phyloP scores from a whole-genome alignment of 2,888 invertebrate species.

The Tipula unca region DNA sequence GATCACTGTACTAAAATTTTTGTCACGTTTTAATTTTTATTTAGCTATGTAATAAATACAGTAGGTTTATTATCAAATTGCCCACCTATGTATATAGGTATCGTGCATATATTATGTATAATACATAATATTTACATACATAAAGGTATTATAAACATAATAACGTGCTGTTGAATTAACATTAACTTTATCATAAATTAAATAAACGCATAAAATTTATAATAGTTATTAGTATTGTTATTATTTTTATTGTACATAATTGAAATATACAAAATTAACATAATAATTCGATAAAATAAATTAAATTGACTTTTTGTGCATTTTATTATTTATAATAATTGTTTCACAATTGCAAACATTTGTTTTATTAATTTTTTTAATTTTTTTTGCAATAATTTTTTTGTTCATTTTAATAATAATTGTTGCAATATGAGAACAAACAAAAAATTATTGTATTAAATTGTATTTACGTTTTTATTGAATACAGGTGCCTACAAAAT shows the following conservation, averaged over 20 bases:
- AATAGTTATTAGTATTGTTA: neutral
- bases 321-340: too few species aligned
- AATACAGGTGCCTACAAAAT: too few species aligned
- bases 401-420: neutral
- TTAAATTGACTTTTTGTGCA: neutral
- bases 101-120: too few species aligned
- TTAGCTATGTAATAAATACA: too few species aligned
- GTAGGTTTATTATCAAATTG: neutral
- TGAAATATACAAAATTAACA: neutral
- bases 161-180: neutral
- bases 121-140: too few species aligned
- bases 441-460: neutral
- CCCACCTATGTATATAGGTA: neutral
- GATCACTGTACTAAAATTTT: too few species aligned
- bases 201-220: neutral
- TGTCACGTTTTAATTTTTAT: too few species aligned
- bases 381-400: neutral
- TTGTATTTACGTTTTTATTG: too few species aligned
- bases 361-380: neutral
- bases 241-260: neutral
- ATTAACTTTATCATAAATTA: neutral
- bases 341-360: neutral
- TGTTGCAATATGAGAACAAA: neutral
- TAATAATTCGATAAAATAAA: neutral
- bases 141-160: too few species aligned